These are phyloP conservation scores for Caenorhabditis brenneri DNA, from an alignment of 1,140 invertebrate species.

Conservation along the genomic window DNA sequence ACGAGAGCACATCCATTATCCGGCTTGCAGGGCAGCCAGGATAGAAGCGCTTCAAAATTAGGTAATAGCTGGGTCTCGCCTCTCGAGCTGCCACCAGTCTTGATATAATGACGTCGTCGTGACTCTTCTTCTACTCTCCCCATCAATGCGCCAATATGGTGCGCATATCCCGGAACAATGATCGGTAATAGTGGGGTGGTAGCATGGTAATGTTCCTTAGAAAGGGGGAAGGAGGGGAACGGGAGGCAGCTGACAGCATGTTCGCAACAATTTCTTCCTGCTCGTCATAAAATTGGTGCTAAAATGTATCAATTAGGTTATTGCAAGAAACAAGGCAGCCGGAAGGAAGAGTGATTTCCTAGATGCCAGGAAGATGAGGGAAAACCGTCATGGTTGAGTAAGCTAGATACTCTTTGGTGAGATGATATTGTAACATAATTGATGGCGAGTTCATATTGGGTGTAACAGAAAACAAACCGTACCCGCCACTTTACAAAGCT, in stretches of 20 bases:
- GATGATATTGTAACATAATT: too few species aligned
- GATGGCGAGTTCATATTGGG: too few species aligned
- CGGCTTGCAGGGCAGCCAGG: slow-evolving; percentile 11
- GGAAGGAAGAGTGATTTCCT: not conserved
- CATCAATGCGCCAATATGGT: slow-evolving; percentile 36
- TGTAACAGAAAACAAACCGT: too few species aligned
- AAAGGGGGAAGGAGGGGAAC: too few species aligned
- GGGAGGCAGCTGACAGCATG: slow-evolving; percentile 1
- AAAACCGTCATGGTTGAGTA: not conserved
- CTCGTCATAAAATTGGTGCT: slow-evolving; percentile 31
- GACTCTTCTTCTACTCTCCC: not conserved
- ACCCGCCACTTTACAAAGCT: too few species aligned
- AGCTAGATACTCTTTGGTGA: too few species aligned
- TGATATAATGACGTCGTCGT: slow-evolving; percentile 36
- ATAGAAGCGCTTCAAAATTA: slow-evolving; percentile 40
- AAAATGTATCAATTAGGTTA: slow-evolving; percentile 36
- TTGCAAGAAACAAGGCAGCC: not conserved
- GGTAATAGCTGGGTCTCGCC: slow-evolving; percentile 33
- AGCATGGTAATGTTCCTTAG: not conserved
- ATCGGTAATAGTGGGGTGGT: slow-evolving; percentile 28
- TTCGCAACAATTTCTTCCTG: slow-evolving; percentile 41
- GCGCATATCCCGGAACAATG: not conserved
- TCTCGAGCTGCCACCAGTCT: slow-evolving; percentile 34
- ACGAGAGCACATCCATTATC: slow-evolving; percentile 37
- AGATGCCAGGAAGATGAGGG: not conserved